Evolutionary conservation across 2,888 invertebrate genomes (phyloP), one percentile per base, ranked within the genome.

Genomic region (Nemotelus nigrinus): DNA sequence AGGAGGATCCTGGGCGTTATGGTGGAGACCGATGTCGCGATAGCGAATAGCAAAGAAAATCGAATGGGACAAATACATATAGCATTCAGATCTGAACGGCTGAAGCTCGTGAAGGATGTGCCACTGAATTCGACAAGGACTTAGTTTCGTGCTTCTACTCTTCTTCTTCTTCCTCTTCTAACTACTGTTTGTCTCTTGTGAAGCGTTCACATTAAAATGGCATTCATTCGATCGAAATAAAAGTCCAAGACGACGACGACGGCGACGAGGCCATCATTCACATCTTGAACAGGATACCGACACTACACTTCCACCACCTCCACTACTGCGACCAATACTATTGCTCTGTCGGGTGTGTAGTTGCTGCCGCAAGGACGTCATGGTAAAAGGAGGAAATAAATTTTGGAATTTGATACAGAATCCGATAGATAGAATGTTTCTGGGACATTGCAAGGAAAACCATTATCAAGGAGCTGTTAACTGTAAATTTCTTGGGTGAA

Each of bases 401-500:
- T 74, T 74, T 74, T 10, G 63, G 74, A 74, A 74, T 74, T 74
- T 74, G 74, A 74, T 74, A 74, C 74, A 74, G 48, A 74, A 43
- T 48, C 10, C 6, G 48, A 48, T 74, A 60, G 58, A 72, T 72
- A 45, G 58, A 70, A 74, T 60, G 53, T 43, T 70, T 50, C 68
- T 68, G 53, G 68, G 41, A 53, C 70, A 43, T 70, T 39, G 70
- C 70, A 74, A 63, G 57, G 48, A 60, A 25, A 60, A 43, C 74
- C 74, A 74, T 74, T 74, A 74, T 63, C 63, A 48, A 44, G 47
- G 53, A 57, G 45, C 10, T 41, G 39, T 57, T 25, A 39, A 58
- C 53, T 58, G 44, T 57, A 58, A 60, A 74, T 70, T 81, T 81
- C 68, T 77, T 75, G 79, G 75, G 77, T 58, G 78, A 79, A 81